phyloP scores from a whole-genome alignment of 1,140 invertebrate species.

The Phthorimaea operculella region DNA sequence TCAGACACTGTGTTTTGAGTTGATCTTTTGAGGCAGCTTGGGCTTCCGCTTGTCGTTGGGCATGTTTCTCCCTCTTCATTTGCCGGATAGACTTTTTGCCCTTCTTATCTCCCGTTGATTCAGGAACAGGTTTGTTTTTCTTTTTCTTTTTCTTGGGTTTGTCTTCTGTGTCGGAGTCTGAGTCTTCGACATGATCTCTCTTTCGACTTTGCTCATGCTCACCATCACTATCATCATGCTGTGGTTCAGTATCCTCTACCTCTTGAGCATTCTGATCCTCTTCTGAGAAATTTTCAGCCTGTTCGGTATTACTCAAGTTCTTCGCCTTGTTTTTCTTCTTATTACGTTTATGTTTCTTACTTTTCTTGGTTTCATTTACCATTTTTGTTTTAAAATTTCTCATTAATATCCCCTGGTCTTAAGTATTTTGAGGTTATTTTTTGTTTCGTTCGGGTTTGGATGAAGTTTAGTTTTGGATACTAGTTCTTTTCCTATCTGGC shows the following conservation, averaged over 20 bases:
- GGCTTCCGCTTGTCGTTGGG: constrained; percentile 48
- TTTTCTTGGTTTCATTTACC: background rate
- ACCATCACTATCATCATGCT: background rate
- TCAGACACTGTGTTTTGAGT: constrained; percentile 64
- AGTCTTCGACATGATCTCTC: constrained; percentile 19
- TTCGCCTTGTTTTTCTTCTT: background rate
- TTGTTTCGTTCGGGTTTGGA: background rate
- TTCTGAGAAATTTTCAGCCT: background rate
- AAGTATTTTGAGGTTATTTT: background rate
- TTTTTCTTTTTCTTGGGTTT: constrained; percentile 52
- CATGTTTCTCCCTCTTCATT: constrained; percentile 59
- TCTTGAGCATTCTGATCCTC: background rate
- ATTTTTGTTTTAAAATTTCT: background rate
- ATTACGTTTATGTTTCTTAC: background rate
- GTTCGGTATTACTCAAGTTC: background rate
- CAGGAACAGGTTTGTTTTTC: constrained; percentile 27
- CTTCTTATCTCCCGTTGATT: constrained; percentile 38
- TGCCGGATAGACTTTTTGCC: constrained; percentile 60
- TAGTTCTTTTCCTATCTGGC: too few relatives aligned
- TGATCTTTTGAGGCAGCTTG: constrained; percentile 50
- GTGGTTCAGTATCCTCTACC: background rate
- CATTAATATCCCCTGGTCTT: too few relatives aligned
- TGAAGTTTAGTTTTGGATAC: background rate
- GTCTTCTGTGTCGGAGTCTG: constrained; percentile 32
- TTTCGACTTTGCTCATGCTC: constrained; percentile 6